Evolutionary conservation across 2,797 vertebrate species (phyloP).

Genomic region (Percopsis omiscomaycus): DNA sequence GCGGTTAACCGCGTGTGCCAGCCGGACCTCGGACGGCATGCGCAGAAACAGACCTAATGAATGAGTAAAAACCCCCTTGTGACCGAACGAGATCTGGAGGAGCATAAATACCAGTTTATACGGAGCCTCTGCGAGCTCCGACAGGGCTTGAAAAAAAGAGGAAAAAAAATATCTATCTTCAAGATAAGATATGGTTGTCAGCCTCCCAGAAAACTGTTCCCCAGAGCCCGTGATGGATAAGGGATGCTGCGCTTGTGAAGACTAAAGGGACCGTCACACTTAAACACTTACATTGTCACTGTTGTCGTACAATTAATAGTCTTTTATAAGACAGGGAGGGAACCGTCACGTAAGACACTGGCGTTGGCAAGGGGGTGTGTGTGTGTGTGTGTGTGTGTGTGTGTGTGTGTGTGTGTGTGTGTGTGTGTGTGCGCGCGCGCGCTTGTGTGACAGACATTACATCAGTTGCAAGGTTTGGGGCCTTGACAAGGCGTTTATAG

Average conservation of each 20-base stretch:
- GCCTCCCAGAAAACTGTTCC: conserved; percentile 68
- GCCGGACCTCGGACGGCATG: conserved; percentile 21
- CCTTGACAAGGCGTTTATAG: conserved; percentile 74
- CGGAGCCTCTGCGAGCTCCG: conserved; percentile 17
- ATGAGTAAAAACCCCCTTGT: conserved; percentile 38
- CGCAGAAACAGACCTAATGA: conserved; percentile 26
- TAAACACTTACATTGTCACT: conserved; percentile 66
- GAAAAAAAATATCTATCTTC: conserved; percentile 29
- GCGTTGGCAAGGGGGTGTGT: conserved; percentile 25
- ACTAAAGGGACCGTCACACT: conserved; percentile 69
- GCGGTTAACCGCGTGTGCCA: conserved; percentile 47
- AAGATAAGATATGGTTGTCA: conserved; percentile 74
- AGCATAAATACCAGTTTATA: background rate
- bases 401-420: background rate
- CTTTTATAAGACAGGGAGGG: conserved; percentile 65
- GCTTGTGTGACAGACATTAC: conserved; percentile 55
- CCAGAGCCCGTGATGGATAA: conserved; percentile 69
- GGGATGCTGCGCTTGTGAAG: conserved; percentile 67
- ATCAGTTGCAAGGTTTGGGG: conserved; percentile 52
- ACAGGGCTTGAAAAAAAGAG: conserved; percentile 22
- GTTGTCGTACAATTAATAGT: conserved; percentile 75
- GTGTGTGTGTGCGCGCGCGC: conserved; percentile 10
- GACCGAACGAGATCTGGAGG: conserved; percentile 25
- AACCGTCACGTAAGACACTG: conserved; percentile 50
- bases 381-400: conserved; percentile 10